Base-by-base conservation (phyloP, 2,888 invertebrate genomes). In the Scotopteryx bipunctaria region DNA sequence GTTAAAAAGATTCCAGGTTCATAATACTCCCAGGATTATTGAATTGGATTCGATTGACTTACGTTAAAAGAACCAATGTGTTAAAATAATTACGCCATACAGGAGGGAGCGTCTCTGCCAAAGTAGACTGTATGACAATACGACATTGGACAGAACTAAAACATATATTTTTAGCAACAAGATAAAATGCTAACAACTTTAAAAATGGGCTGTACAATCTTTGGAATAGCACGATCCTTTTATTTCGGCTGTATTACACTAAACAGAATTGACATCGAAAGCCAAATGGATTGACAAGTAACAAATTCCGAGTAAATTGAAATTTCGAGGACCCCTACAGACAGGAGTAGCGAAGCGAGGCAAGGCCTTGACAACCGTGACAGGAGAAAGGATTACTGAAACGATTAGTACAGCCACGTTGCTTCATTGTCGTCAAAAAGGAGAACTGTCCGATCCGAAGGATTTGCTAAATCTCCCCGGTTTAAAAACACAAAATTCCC, bases 271-370 rank as follows among this genome's bases (percentile, higher is more conserved):
- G 62, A 45, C 60, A 57, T 25, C 50, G 32, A 58, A 58, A 63
- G 55, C 53, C 49, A 46, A 55, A 38, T 44, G 50, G 54, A 62
- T 57, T 56, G 58, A 58, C 55, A 60, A 59, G 59, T 55, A 46
- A 56, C 62, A 46, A 42, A 54, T 52, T 59, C 47, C 49, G 33
- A 45, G 53, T 45, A 58, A 60, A 60, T 57, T 57, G 52, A 55
- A 60, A 57, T 55, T 56, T 55, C 53, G 46, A 55, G 57, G 37
- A 41, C 35, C 48, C 33, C 52, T 37, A 53, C 38, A 45, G 61
- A 55, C 58, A 38, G 52, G 56, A 31, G 52, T 54, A 52, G 27
- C 50, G 52, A 56, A 56, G 54, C 32, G 51, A 44, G 33, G 46
- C 36, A 47, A 48, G 48, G 33, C 47, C 44, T 6, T 41, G 31